These are phyloP conservation scores for Phortica variegata DNA, from an alignment of 1,140 invertebrate genomes.

Conservation along the genomic window DNA sequence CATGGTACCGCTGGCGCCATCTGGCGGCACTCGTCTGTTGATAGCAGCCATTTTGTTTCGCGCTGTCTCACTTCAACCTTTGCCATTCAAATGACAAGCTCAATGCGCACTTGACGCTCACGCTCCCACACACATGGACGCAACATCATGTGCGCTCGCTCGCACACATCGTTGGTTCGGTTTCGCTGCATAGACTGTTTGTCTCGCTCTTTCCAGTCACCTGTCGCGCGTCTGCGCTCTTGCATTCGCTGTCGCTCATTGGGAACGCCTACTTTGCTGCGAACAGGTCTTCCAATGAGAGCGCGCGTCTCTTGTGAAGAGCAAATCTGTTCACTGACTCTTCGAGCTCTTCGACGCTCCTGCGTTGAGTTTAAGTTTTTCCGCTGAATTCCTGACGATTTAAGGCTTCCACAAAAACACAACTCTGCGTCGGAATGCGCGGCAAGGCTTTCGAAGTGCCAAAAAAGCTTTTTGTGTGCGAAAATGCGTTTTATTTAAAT, in stretches of 20 bases:
- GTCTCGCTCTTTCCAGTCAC: constrained; percentile 40
- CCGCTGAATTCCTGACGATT: no score
- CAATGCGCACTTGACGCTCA: no score
- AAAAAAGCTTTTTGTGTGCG: constrained; percentile 14
- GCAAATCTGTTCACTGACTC: constrained; percentile 6
- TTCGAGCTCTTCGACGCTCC: no score
- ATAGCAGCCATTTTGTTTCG: constrained; percentile 57
- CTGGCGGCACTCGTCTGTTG: constrained; percentile 36
- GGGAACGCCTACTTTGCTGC: constrained; percentile 32
- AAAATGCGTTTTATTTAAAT: constrained; percentile 19
- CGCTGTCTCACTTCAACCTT: constrained; percentile 19
- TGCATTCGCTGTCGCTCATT: constrained; percentile 18
- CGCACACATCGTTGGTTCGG: not conserved
- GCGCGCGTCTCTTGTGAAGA: constrained; percentile 25
- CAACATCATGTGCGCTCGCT: no score
- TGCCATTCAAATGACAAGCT: constrained; percentile 2
- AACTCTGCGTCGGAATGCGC: constrained; percentile 4
- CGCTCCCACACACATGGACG: no score
- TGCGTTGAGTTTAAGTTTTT: no score
- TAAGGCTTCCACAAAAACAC: no score
- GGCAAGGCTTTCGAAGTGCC: constrained; percentile 15
- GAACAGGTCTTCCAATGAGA: no score
- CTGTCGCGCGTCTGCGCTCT: constrained; percentile 33
- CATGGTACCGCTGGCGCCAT: constrained; percentile 37
- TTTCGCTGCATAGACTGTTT: not conserved